phyloP scores from a whole-genome alignment of 2,113 vertebrate genomes.

The Brachyhypopomus gauderio region DNA sequence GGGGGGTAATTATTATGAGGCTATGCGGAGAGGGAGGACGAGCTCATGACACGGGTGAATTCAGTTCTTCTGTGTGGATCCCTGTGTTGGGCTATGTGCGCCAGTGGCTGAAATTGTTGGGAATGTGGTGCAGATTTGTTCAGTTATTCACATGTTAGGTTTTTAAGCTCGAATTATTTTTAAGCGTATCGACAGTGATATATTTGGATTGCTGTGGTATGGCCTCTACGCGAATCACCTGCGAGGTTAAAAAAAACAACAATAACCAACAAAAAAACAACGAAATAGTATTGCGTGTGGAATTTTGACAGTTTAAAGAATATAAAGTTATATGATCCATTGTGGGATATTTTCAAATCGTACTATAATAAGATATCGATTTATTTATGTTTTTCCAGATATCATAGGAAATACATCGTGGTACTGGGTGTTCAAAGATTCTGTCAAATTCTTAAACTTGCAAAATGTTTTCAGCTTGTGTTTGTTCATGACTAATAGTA shows the following conservation, averaged over 20 bases:
- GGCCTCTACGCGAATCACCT: neutral
- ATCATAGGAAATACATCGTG: neutral
- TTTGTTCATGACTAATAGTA: too few relatives aligned
- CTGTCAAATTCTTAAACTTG: neutral
- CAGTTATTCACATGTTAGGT: neutral
- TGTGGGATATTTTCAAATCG: neutral
- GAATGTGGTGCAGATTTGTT: slow-evolving; percentile 10
- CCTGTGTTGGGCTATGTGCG: slow-evolving; percentile 5
- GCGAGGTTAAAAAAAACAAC: neutral
- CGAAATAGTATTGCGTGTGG: neutral
- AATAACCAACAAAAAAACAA: neutral
- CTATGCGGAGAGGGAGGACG: slow-evolving; percentile 63
- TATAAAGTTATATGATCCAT: neutral
- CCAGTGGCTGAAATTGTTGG: neutral
- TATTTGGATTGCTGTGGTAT: neutral
- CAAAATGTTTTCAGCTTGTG: neutral
- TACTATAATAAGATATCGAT: neutral
- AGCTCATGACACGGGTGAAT: slow-evolving; percentile 65
- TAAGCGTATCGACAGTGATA: neutral
- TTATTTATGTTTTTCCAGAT: neutral
- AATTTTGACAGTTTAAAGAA: neutral
- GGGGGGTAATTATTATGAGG: slow-evolving; percentile 60
- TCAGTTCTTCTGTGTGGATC: slow-evolving; percentile 54
- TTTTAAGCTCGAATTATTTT: neutral
- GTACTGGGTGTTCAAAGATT: neutral